phyloP scores from a whole-genome alignment of 30 jellyfish, hydroid and myxozoan genomes.

The Cassiopea xamachana region DNA sequence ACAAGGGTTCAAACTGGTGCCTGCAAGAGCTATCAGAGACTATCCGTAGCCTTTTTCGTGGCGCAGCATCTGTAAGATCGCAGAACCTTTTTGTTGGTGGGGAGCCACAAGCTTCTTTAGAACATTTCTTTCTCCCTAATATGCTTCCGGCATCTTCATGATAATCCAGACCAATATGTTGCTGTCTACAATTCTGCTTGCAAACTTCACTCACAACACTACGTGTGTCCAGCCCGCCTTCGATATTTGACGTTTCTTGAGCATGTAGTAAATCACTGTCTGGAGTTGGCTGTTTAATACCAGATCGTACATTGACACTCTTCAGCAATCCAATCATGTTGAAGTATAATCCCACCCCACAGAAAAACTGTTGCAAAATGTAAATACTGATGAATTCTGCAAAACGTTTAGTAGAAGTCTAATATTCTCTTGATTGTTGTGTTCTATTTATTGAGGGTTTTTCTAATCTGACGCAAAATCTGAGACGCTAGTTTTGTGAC shows the following conservation, averaged over 20 bases:
- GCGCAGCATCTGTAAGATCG: neutral
- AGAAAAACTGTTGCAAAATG: neutral
- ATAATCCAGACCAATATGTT: neutral
- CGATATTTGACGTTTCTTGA: neutral
- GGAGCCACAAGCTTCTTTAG: neutral
- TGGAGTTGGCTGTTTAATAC: neutral
- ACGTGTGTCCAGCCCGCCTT: neutral
- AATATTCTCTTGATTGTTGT: neutral
- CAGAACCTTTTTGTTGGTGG: neutral
- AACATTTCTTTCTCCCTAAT: neutral
- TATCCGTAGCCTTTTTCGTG: neutral
- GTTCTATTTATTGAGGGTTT: neutral
- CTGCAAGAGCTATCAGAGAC: neutral
- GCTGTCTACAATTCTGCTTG: neutral
- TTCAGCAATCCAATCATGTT: constrained; percentile 22
- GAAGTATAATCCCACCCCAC: neutral
- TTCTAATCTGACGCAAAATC: constrained; percentile 18
- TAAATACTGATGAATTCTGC: constrained; percentile 14
- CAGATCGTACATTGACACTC: neutral
- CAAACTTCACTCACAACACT: neutral
- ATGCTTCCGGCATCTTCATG: neutral
- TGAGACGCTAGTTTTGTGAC: no score
- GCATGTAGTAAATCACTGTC: neutral
- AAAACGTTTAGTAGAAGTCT: neutral
- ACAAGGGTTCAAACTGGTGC: constrained; percentile 4